Evolutionary conservation across 2,888 invertebrate genomes (phyloP), one percentile per base, ranked within the genome.

Genomic region (Drosophila subquinaria): DNA sequence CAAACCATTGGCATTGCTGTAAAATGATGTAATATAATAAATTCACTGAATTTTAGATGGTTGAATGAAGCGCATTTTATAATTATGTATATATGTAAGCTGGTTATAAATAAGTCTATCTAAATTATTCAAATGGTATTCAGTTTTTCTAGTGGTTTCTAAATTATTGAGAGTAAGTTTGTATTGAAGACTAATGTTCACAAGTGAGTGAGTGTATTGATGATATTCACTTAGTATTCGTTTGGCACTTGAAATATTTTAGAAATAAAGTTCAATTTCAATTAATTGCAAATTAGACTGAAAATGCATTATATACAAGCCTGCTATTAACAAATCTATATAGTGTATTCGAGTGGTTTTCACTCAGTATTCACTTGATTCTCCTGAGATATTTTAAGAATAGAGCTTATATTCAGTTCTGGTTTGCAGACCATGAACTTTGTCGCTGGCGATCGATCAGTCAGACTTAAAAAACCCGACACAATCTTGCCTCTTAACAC

Each of bases 361-460:
- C 17, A 55, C 9, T 8, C 13, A n/a, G 4, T 20, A 40, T 13
- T 11, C 6, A 13, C 11, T 43, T 43, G 13, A 43, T 9, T 55
- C 4, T 8, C 0, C 11, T 36, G 8, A 33, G 8, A 3, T 13
- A 17, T 27, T 11, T 17, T 2, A 33, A 35, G 43, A 56, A 35
- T 42, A 13, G n/a, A 11, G 13, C 11, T 40, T 23, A 42, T 11
- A 6, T 33, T 33, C n/a, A 30, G 50, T 33, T 50, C 33, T 50
- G 20, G n/a, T 36, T 36, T 20, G 6, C 15, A 47, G 11, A 38
- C 62, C 47, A 20, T 67, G 63, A 63, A 67, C 66, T 67, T 50
- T 67, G 11, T 17, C 10, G 35, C 40, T 36, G 15, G 23, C 33
- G 48, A 60, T 59, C 53, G 43, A 67, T 69, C 60, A 60, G 17